phyloP scores from a whole-genome alignment of 2,888 invertebrate genomes.

The Apamea monoglypha region DNA sequence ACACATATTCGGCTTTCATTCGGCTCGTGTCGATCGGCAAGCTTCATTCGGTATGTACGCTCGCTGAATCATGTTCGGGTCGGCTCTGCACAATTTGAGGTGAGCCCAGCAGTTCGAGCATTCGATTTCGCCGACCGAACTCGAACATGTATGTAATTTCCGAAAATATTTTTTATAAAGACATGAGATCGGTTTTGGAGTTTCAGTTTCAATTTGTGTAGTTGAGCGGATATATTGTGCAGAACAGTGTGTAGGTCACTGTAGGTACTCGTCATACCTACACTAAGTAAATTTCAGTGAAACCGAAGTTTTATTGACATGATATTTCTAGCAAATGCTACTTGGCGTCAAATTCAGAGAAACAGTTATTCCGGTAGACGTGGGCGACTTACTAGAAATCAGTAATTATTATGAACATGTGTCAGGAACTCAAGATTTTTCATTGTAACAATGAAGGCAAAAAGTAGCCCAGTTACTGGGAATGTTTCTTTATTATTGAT shows the following conservation, averaged over 20 bases:
- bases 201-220: neutral
- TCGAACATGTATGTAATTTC: neutral
- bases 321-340: constrained; percentile 23
- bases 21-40: neutral
- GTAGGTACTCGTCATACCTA: neutral
- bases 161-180: neutral
- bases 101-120: neutral
- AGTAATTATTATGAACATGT: constrained; percentile 41
- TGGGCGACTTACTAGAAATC: constrained; percentile 29
- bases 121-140: neutral
- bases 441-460: neutral
- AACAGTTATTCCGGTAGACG: constrained; percentile 9
- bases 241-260: neutral
- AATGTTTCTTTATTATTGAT: constrained; percentile 17
- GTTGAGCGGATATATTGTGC: neutral
- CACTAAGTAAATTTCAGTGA: neutral
- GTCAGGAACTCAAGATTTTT: constrained; percentile 7
- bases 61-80: neutral
- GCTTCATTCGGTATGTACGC: neutral
- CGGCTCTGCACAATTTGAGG: no score
- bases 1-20: neutral
- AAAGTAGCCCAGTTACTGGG: neutral
- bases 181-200: neutral
- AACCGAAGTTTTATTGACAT: constrained; percentile 14
- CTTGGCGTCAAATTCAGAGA: constrained; percentile 34